Evolutionary conservation across 2,113 vertebrate species (phyloP).

Genomic region (Indri indri): DNA sequence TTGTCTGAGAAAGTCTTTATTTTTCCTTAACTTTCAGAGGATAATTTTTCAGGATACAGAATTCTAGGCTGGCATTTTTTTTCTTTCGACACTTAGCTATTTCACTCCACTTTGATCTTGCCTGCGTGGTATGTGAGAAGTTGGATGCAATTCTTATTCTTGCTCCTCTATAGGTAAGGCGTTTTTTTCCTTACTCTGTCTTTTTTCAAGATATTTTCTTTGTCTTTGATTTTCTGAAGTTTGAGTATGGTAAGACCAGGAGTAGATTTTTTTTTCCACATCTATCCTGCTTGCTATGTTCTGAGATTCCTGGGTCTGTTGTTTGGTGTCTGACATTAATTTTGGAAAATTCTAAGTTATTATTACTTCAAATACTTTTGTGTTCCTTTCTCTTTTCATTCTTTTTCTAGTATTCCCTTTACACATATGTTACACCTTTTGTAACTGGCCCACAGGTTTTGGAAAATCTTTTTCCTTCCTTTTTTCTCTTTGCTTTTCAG

Average conservation of each 20-base stretch:
- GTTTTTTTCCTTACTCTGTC: background rate
- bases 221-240: slow-evolving; percentile 9
- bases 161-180: background rate
- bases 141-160: background rate
- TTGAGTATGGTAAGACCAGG: background rate
- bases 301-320: background rate
- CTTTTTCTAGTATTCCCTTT: background rate
- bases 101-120: background rate
- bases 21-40: background rate
- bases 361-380: background rate
- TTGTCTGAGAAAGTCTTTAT: background rate
- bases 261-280: background rate
- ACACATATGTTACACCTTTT: background rate
- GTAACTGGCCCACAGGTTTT: background rate
- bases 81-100: background rate
- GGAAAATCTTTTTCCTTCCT: background rate
- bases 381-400: background rate
- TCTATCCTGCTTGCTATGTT: background rate
- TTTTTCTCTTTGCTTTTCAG: background rate
- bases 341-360: background rate
- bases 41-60: background rate
- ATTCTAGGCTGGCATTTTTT: background rate
- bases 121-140: background rate
- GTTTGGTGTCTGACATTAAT: background rate
- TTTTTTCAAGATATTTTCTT: background rate